phyloP scores from a whole-genome alignment of 2,113 vertebrate genomes.

The Rhipidura dahli region DNA sequence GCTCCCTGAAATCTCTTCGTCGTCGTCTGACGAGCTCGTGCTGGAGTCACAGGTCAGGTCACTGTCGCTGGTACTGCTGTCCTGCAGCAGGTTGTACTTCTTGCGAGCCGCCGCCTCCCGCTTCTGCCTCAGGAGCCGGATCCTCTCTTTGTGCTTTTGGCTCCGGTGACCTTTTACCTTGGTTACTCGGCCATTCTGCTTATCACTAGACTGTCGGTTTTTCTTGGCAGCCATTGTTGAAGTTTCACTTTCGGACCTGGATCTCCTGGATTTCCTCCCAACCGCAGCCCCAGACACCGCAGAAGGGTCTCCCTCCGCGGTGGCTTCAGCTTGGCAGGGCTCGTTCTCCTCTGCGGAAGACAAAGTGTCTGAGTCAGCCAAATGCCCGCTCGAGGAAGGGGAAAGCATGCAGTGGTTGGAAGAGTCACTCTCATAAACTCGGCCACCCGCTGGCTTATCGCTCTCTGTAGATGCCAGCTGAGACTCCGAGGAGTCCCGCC shows the following conservation, averaged over 20 bases:
- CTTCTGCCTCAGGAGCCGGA: conserved; percentile 91
- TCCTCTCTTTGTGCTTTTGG: conserved; percentile 96
- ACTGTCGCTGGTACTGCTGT: conserved; percentile 98
- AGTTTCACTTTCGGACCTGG: conserved; percentile 91
- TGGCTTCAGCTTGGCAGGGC: conserved; percentile 58
- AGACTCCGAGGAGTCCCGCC: conserved; percentile 89
- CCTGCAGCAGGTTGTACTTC: conserved; percentile 96
- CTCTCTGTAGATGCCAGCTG: conserved; percentile 85
- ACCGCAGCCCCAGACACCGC: conserved; percentile 45
- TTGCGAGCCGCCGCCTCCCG: conserved; percentile 92
- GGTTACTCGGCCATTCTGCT: conserved; percentile 86
- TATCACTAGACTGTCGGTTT: conserved; percentile 88
- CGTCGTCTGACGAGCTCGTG: conserved; percentile 89
- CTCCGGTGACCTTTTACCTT: conserved; percentile 91
- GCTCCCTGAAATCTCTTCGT: conserved; percentile 88
- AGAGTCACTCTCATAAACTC: conserved; percentile 91
- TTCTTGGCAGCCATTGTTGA: conserved; percentile 96
- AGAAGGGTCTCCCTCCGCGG: conserved; percentile 73
- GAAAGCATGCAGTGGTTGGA: conserved; percentile 96
- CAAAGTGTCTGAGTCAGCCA: conserved; percentile 94
- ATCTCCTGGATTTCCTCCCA: conserved; percentile 88
- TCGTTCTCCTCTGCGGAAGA: conserved; percentile 90
- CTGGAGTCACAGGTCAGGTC: conserved; percentile 96
- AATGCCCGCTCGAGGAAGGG: conserved; percentile 94
- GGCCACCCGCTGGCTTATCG: conserved; percentile 75